Evolutionary conservation across 2,113 vertebrate species (phyloP), one percentile per base, ranked within the genome.

Genomic region (Polyodon spathula): DNA sequence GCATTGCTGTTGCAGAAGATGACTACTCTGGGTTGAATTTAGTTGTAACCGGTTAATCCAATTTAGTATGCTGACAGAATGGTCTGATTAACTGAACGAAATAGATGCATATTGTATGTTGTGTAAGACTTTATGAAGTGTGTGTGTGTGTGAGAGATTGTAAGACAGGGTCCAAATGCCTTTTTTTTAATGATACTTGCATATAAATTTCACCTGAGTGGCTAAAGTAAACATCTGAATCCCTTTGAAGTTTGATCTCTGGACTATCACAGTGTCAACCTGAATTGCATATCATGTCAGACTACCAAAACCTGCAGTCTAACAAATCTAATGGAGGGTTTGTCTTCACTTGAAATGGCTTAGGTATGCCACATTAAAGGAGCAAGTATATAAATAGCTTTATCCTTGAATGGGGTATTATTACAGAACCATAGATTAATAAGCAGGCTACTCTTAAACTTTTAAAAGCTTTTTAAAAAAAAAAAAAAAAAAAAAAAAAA

Each of bases 381-480:
- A 37, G 14, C 16, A 42, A 40, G 27, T n/a, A 15, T 64, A 37
- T 57, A 59, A 52, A 51, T 63, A 50, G 15, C n/a, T 40, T 16
- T 37, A 53, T 12, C 16, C 17, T 40, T 53, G 58, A 54, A 39
- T 17, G 50, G 48, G 44, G 37, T 8, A 42, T 52, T 42, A 63
- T 54, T 54, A 15, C 27, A 50, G 10, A 43, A 3, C 48, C 52
- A 54, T 54, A 54, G 11, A 8, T 62, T 37, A 16, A 12, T 40
- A 59, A 44, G 37, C 17, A 38, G 44, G 16, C 8, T 42, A 8
- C 14, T 40, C 40, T 50, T 50, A 40, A 15, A 58, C 46, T 38
- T 10, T 50, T 40, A 60, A 52, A 60, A 52, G 38, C 38, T 51
- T 56, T 41, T 58, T 37, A n/a, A n/a, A n/a, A n/a, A n/a, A n/a